A percentile compares a stretch with the other conserved stretches of the same genome.
Evolutionary conservation across 1,140 invertebrate genomes (phyloP).

Genomic region (Heterodera carotae): DNA sequence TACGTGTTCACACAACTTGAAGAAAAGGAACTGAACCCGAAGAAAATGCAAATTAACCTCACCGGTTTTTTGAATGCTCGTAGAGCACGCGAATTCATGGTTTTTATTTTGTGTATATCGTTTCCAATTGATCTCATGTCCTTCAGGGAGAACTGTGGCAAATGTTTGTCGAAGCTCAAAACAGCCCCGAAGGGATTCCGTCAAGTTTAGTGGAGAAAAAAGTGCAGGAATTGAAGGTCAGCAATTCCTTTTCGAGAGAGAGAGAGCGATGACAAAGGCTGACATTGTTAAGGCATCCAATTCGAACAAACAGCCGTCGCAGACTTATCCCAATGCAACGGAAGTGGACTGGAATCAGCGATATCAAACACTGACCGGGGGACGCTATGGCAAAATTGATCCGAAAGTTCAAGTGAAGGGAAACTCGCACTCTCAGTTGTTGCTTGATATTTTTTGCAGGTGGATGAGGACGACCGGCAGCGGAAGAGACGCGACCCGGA

Average conservation of each 20-base stretch:
- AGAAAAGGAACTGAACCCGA: constrained; percentile 80
- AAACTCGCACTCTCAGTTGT: neutral
- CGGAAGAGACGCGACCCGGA: constrained; percentile 17
- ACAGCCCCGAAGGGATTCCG: constrained; percentile 66
- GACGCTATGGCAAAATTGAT: constrained; percentile 54
- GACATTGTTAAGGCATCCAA: neutral
- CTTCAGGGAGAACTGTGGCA: constrained; percentile 81
- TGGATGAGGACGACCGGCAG: neutral
- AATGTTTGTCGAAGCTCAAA: constrained; percentile 88
- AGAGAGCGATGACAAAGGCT: too few relatives aligned
- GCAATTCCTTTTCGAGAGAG: too few relatives aligned
- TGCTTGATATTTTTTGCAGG: neutral
- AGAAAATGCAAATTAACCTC: constrained; percentile 98
- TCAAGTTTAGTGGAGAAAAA: constrained; percentile 46
- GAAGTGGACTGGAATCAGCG: constrained; percentile 58
- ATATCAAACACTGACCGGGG: constrained; percentile 56
- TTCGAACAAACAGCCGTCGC: constrained; percentile 6
- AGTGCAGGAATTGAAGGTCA: constrained; percentile 32
- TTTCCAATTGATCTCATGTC: neutral
- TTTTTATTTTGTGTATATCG: constrained; percentile 51
- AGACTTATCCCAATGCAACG: constrained; percentile 35
- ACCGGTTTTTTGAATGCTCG: constrained; percentile 97
- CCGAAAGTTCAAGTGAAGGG: constrained; percentile 29
- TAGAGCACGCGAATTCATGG: constrained; percentile 94
- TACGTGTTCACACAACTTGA: constrained; percentile 99